Evolutionary conservation across 1,140 invertebrate genomes (phyloP), one percentile per base, ranked within the genome.

Genomic region (Apis florea): DNA sequence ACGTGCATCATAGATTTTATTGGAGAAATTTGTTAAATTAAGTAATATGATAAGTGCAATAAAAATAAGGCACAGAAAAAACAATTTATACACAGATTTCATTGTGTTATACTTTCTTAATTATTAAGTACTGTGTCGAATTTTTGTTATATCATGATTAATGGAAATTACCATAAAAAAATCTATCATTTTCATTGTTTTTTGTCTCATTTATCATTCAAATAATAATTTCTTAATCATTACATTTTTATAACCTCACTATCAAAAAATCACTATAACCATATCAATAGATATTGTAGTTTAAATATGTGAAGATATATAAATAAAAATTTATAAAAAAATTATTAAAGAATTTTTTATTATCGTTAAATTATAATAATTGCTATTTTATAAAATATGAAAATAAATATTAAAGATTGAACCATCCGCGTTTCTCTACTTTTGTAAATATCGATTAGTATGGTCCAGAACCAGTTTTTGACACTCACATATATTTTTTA

Each of bases 21-120:
- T 91, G 3, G 85, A 81, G 10, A 90, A 85, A 61, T 86, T 89
- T n/a, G 88, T 88, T 66, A 87, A 86, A 63, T 89, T 92, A 6
- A 91, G 76, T n/a, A 92, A 49, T 82, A 92, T 87, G 77, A 91
- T 87, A 1, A 92, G 40, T 24, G 69, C 87, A 49, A 88, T 76
- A 53, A 90, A 89, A n/a, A 88, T 79, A 83, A 89, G 77, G 71
- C 85, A 89, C 82, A 91, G 24, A n/a, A 90, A 59, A 59, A 90
- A 83, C 61, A 91, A 84, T 79, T 89, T 88, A 53, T 89, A 88
- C 11, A 85, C 70, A 31, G 85, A 90, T 80, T 88, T 90, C 90
- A 91, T 91, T 47, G 83, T 86, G 83, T 86, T 54, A 59, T 56
- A 58, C 13, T n/a, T 64, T 66, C 19, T 31, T 2, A 1, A 51